Evolutionary conservation across 1,140 invertebrate genomes (phyloP), one percentile per base, ranked within the genome.

Genomic region (Dinoponera quadriceps): DNA sequence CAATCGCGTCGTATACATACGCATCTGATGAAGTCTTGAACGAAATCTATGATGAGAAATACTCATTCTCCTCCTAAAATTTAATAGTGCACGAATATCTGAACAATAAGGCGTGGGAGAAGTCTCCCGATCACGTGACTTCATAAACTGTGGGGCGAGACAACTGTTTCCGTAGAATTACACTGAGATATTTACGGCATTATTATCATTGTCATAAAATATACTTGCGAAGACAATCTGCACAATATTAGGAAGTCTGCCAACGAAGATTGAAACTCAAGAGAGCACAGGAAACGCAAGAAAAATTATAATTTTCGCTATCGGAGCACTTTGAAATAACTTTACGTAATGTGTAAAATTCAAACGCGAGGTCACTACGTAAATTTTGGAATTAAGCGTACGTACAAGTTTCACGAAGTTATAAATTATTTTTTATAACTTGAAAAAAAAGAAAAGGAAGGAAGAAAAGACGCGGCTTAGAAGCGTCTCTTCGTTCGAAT

Each of bases 91-190:
- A 9, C 3, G 38, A 44, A 9, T 44, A 44, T 44, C 38, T 9
- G 38, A 5, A 44, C 0, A 20, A 20, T 62, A 48, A 49, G n/a
- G n/a, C 33, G 27, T 48, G 60, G 14, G 51, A 16, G 38, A 27
- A 48, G 5, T 60, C 11, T 27, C 2, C 2, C 13, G 57, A 2
- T n/a, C 4, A 2, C 4, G 11, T 33, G 29, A n/a, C 18, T 48
- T 27, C 38, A 27, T 13, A 59, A 72, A 55, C n/a, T 18, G 20
- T 13, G 18, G 13, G 0, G 44, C 4, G 22, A 63, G 59, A 51
- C n/a, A 68, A 44, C 33, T 22, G 3, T 55, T 51, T 68, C 63
- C 7, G 4, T 29, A n/a, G 65, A 77, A 2, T 33, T 65, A 51
- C 3, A 22, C 51, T 18, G 65, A 54, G 9, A 27, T 38, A 49